Evolutionary conservation across 2,113 vertebrate species (phyloP).

Genomic region (Xyliphius kryptos): DNA sequence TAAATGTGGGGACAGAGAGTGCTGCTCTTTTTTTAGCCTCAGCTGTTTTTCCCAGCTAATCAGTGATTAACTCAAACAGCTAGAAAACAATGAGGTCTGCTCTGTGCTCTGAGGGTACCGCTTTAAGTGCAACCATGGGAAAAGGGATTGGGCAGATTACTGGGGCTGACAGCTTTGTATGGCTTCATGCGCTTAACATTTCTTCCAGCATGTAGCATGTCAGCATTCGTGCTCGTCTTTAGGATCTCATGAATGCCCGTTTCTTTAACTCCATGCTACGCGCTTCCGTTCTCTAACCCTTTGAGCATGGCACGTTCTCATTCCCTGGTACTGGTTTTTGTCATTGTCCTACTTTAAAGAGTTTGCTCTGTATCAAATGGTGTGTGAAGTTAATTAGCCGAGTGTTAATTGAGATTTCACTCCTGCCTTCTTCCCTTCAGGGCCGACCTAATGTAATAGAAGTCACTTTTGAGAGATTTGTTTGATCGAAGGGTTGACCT

Average conservation of each 20-base stretch:
- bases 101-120: constrained; percentile 53
- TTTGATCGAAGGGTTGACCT: constrained; percentile 38
- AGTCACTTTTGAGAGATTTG: constrained; percentile 36
- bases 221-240: too few relatives aligned
- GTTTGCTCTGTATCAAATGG: constrained; percentile 64
- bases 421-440: constrained; percentile 42
- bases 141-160: constrained; percentile 61
- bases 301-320: too few relatives aligned
- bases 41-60: constrained; percentile 63
- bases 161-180: constrained; percentile 46
- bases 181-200: too few relatives aligned
- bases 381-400: constrained; percentile 73
- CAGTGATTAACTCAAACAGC: constrained; percentile 64
- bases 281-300: too few relatives aligned
- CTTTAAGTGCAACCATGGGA: constrained; percentile 58
- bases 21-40: constrained; percentile 37
- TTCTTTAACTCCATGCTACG: too few relatives aligned
- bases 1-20: too few relatives aligned
- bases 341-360: constrained; percentile 26
- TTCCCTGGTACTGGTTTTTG: too few relatives aligned
- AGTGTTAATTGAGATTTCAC: constrained; percentile 73
- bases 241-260: too few relatives aligned
- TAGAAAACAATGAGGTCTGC: constrained; percentile 61
- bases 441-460: constrained; percentile 42
- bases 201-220: too few relatives aligned